Percentiles rank a stretch among this genome's conserved stretches.
Evolutionary conservation across 2,888 invertebrate genomes (phyloP).

Genomic region (Drosophila kanekoi): DNA sequence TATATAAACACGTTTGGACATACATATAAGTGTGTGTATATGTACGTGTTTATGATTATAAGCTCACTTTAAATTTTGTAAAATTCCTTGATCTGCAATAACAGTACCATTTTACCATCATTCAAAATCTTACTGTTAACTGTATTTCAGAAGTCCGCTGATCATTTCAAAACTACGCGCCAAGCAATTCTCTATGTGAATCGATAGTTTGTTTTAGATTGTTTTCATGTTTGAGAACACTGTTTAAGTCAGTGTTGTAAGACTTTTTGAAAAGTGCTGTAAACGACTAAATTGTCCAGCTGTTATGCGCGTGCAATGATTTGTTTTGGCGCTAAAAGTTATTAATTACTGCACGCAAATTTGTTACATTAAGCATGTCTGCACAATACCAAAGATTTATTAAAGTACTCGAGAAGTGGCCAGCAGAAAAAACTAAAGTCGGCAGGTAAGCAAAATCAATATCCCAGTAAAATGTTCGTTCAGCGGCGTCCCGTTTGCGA

Average conservation of each 20-base stretch:
- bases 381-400: constrained; percentile 90
- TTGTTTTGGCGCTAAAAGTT: constrained; percentile 52
- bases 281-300: constrained; percentile 26
- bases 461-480: constrained; percentile 48
- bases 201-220: constrained; percentile 32
- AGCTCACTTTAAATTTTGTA: no score
- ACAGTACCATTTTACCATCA: no score
- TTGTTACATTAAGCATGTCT: constrained; percentile 86
- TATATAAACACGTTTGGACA: no score
- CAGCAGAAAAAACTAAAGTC: constrained; percentile 89
- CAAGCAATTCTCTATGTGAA: background rate
- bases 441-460: constrained; percentile 87
- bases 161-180: constrained; percentile 8
- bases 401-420: constrained; percentile 92
- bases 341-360: constrained; percentile 17
- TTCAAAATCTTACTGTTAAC: background rate
- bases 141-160: background rate
- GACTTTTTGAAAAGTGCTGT: constrained; percentile 7
- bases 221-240: constrained; percentile 5
- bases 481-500: constrained; percentile 30
- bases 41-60: no score
- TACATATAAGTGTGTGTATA: no score
- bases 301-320: constrained; percentile 53
- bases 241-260: background rate
- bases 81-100: no score